phyloP scores from a whole-genome alignment of 2,797 vertebrate genomes.

The Atherinosoma microstoma region DNA sequence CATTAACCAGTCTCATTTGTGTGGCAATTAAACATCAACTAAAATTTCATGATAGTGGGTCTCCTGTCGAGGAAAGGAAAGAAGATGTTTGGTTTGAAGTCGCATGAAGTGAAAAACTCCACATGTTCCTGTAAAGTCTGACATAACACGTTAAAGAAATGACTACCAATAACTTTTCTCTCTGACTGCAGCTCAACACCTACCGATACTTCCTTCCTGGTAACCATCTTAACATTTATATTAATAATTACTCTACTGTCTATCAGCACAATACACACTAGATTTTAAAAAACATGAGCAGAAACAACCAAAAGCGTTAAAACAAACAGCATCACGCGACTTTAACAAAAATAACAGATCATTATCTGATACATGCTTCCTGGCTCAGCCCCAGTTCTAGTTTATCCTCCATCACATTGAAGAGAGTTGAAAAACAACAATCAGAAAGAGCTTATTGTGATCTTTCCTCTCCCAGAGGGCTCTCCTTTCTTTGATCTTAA shows the following conservation, averaged over 20 bases:
- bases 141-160: too few species aligned
- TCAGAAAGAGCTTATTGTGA: slow-evolving; percentile 28
- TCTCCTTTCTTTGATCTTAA: slow-evolving; percentile 46
- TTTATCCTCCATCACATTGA: slow-evolving; percentile 17
- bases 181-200: not conserved
- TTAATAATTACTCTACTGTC: not conserved
- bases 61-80: not conserved
- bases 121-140: not conserved
- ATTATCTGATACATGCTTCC: slow-evolving; percentile 19
- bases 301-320: not conserved
- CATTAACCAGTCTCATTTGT: not conserved
- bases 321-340: slow-evolving; percentile 11
- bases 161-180: not conserved
- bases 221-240: not conserved
- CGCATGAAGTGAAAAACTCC: not conserved
- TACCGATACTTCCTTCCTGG: not conserved
- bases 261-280: not conserved
- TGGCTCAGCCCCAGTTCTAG: slow-evolving; percentile 1
- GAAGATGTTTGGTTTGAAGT: not conserved
- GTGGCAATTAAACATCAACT: not conserved
- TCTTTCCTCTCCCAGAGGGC: slow-evolving; percentile 20
- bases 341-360: not conserved
- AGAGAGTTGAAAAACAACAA: slow-evolving; percentile 25
- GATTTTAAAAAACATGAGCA: not conserved
- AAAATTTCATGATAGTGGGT: not conserved